phyloP scores from a whole-genome alignment of 92 coral and sea anemone species.

The Umimayanthus kanabou region DNA sequence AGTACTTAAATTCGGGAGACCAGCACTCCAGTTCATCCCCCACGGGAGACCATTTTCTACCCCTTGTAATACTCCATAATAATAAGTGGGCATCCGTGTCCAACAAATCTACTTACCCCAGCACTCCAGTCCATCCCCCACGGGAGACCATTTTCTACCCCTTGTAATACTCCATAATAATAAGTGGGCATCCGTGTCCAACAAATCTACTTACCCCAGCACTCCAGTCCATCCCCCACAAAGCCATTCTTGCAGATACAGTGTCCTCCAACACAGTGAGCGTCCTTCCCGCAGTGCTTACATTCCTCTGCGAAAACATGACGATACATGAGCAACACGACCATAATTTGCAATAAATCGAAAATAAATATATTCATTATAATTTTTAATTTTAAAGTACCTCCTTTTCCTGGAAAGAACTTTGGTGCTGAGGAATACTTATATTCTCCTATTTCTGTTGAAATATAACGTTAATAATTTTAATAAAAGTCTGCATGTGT shows the following conservation, averaged over 20 bases:
- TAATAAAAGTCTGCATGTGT: too few species aligned
- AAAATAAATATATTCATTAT: neutral
- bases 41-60: too few species aligned
- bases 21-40: too few species aligned
- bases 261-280: conserved; percentile 95
- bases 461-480: neutral
- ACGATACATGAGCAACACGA: neutral
- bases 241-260: conserved; percentile 90
- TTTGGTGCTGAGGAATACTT: conserved; percentile 96
- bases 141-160: too few species aligned
- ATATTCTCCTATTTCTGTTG: conserved; percentile 81
- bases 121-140: too few species aligned
- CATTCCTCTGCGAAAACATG: conserved; percentile 69
- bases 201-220: conserved; percentile 70
- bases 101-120: too few species aligned
- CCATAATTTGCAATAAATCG: neutral
- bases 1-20: too few species aligned
- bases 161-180: too few species aligned
- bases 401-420: conserved; percentile 95
- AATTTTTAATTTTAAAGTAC: conserved; percentile 39
- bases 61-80: too few species aligned
- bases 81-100: too few species aligned
- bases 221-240: conserved; percentile 95
- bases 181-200: too few species aligned
- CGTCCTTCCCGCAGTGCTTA: conserved; percentile 81